Evolutionary conservation across 2,888 invertebrate genomes (phyloP).

Genomic region (Idaea dimidiata): DNA sequence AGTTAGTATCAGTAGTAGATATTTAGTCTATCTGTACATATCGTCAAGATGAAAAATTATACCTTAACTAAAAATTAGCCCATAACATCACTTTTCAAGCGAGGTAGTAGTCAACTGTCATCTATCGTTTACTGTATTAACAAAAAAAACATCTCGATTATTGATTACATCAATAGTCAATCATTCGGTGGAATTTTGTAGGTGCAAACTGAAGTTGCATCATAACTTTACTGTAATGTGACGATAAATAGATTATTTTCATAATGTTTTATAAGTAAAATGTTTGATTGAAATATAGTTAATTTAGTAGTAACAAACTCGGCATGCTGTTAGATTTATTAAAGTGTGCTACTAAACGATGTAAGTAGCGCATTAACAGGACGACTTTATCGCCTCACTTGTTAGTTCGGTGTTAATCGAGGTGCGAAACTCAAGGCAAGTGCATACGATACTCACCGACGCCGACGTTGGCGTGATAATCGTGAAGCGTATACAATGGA

Average conservation of each 20-base stretch:
- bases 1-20: not conserved
- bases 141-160: too few relatives aligned
- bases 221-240: too few relatives aligned
- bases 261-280: not conserved
- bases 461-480: constrained; percentile 63
- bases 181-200: too few relatives aligned
- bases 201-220: too few relatives aligned
- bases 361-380: constrained; percentile 32
- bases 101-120: too few relatives aligned
- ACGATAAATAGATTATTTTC: too few relatives aligned
- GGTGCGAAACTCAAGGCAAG: constrained; percentile 42
- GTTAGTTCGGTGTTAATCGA: constrained; percentile 40
- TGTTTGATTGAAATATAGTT: not conserved
- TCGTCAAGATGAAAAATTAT: too few relatives aligned
- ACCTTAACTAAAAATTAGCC: too few relatives aligned
- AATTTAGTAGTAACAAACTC: constrained; percentile 12
- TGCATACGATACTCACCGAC: constrained; percentile 73
- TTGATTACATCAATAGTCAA: too few relatives aligned
- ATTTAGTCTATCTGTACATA: not conserved
- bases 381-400: constrained; percentile 35
- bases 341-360: constrained; percentile 21
- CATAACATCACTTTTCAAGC: too few relatives aligned
- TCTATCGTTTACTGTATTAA: too few relatives aligned
- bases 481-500: constrained; percentile 75
- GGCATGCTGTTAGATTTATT: constrained; percentile 26